phyloP scores from a whole-genome alignment of 2,113 vertebrate species.

The Rattus rattus region DNA sequence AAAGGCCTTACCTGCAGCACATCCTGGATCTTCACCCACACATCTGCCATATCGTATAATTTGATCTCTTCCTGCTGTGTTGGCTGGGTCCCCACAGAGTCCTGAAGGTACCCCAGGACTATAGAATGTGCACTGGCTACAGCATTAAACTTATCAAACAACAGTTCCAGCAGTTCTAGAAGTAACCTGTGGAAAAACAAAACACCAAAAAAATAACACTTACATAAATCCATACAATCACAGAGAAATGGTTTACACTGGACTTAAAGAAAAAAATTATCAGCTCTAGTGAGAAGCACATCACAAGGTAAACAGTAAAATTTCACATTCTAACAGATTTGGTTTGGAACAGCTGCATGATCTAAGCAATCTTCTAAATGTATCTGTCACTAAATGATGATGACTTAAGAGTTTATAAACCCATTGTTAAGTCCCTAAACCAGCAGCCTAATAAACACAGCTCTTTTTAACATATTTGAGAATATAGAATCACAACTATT shows the following conservation, averaged over 20 bases:
- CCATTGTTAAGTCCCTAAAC: not conserved
- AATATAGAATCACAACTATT: not conserved
- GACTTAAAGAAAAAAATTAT: slow-evolving; percentile 58
- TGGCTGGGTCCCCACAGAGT: slow-evolving; percentile 87
- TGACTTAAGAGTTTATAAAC: slow-evolving; percentile 7
- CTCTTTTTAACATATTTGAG: slow-evolving; percentile 49
- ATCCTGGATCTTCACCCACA: slow-evolving; percentile 98
- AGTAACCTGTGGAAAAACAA: slow-evolving; percentile 88
- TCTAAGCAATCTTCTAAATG: not conserved
- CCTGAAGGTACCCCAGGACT: slow-evolving; percentile 94
- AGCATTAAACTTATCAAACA: slow-evolving; percentile 98
- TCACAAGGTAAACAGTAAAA: not conserved
- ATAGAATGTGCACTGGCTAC: slow-evolving; percentile 94
- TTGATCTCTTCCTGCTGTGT: slow-evolving; percentile 92
- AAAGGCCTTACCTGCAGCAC: slow-evolving; percentile 93
- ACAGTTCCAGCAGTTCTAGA: slow-evolving; percentile 95
- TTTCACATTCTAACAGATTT: not conserved
- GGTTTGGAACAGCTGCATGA: not conserved
- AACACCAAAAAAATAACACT: slow-evolving; percentile 45
- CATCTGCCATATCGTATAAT: slow-evolving; percentile 98
- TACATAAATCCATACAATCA: not conserved
- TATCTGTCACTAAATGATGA: not conserved
- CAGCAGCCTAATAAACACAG: not conserved
- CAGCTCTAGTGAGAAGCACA: not conserved
- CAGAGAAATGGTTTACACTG: not conserved